A percentile compares a stretch with the other conserved stretches of the same genome.
Conservation (phyloP, 53 echinoderm and acorn worm species). For the Echinometra lucunter region DNA sequence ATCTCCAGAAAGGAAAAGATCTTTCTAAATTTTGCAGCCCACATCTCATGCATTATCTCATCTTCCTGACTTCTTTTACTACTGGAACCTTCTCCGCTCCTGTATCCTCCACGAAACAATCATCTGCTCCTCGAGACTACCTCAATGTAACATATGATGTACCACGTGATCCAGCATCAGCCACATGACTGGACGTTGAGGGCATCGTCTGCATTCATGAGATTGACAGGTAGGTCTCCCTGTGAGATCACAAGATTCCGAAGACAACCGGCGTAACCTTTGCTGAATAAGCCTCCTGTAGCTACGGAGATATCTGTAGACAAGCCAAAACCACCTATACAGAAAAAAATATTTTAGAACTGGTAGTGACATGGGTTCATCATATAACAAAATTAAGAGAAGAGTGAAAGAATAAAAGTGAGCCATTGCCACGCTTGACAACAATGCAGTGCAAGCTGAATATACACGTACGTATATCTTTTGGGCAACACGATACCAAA, state of each 20-base stretch:
- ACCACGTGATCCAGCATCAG: neutral
- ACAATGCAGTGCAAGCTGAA: no score
- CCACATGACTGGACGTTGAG: constrained; percentile 66
- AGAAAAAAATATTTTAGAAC: neutral
- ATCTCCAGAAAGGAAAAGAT: neutral
- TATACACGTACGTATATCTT: no score
- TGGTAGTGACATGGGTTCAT: neutral
- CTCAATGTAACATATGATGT: constrained; percentile 12
- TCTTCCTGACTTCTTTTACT: neutral
- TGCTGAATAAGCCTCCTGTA: constrained; percentile 62
- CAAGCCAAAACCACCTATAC: constrained; percentile 77
- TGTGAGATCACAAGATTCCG: constrained; percentile 55
- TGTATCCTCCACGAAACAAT: neutral
- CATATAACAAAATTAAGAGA: neutral
- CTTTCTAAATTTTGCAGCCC: neutral
- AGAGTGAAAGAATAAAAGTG: no score
- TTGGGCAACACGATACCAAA: no score
- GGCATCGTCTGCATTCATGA: constrained; percentile 55
- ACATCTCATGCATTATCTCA: neutral
- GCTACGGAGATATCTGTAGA: constrained; percentile 41
- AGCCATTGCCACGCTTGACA: no score
- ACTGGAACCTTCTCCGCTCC: neutral
- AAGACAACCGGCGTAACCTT: constrained; percentile 70
- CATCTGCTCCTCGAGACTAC: neutral
- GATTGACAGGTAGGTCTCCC: constrained; percentile 24